Conservation (phyloP, 1,140 invertebrate species). For the Artemia franciscana region DNA sequence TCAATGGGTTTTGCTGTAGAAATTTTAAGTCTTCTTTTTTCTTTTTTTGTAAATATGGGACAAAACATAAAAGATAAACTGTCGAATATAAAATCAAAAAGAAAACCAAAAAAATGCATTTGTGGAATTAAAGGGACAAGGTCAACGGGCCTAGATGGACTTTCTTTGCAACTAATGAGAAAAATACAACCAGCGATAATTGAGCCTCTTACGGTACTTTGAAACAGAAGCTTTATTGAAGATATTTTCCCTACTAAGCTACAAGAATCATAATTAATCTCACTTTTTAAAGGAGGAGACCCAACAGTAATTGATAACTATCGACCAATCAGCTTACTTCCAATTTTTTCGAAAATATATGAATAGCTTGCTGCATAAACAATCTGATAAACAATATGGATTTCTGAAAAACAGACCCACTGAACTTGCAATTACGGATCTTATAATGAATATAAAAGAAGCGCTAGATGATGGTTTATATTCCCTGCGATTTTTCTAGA, state of each 20-base stretch:
- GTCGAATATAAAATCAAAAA: not conserved
- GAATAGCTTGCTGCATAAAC: not conserved
- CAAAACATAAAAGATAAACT: not conserved
- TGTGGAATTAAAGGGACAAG: not conserved
- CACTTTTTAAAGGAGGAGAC: no score
- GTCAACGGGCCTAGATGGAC: not conserved
- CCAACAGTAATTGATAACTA: no score
- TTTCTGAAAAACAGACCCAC: no score
- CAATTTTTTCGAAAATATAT: not conserved
- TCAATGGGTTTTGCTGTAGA: no score
- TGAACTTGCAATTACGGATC: no score
- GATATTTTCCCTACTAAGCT: no score
- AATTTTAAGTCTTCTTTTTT: not conserved
- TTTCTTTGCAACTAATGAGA: not conserved
- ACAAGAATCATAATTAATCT: no score
- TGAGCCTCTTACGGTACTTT: not conserved
- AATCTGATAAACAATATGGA: no score
- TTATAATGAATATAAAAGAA: no score
- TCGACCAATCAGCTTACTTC: not conserved
- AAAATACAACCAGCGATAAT: not conserved
- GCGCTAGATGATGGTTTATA: no score
- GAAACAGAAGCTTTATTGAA: not conserved
- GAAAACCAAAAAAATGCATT: not conserved
- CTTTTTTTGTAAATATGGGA: not conserved
- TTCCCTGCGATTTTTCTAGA: no score